Base-by-base conservation (phyloP, 2,797 vertebrate genomes). In the Miichthys miiuy region DNA sequence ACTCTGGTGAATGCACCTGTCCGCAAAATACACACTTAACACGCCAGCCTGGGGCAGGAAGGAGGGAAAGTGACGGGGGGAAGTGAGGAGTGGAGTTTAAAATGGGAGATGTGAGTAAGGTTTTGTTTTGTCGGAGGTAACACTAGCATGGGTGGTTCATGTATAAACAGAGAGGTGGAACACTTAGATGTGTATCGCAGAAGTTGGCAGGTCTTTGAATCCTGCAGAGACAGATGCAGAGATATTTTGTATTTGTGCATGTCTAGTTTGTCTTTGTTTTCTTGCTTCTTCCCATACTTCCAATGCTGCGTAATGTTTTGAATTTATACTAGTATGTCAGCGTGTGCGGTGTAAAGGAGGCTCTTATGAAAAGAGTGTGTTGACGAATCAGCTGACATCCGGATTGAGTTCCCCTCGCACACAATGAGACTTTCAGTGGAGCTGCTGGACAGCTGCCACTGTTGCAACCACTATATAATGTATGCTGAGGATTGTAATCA, bases 111-210 rank as follows among this genome's bases (percentile, higher is more conserved):
- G 44, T 64, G 75, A 77, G 67, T 83, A 67, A 16, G 65, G 46
- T 60, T 88, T 87, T 79, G 63, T 86, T 83, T 81, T 80, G 66
- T 67, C 11, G 17, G 58, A 72, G 68, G 85, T 85, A 87, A 87
- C 84, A 74, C 80, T 86, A 87, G 82, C 79, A 63, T 74, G 81
- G 84, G 84, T 71, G 87, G 80, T 81, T 83, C 82, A 68, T 86
- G 78, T 85, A 72, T 75, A 80, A 88, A 89, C 79, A 90, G n/a
- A 57, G 77, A 80, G 61, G 51, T 83, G 80, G 77, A 84, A 75
- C 63, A 50, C 52, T 78, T 51, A 51, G 64, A 86, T 89, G 58
- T 75, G 73, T 80, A 81, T 88, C 66, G 6, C 56, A 66, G 79
- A 58, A 63, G 50, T 79, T 84, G 82, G 73, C 80, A 72, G 67